Evolutionary conservation across 2,113 vertebrate genomes (phyloP), one percentile per base, ranked within the genome.

Genomic region (Chaetops frenatus): DNA sequence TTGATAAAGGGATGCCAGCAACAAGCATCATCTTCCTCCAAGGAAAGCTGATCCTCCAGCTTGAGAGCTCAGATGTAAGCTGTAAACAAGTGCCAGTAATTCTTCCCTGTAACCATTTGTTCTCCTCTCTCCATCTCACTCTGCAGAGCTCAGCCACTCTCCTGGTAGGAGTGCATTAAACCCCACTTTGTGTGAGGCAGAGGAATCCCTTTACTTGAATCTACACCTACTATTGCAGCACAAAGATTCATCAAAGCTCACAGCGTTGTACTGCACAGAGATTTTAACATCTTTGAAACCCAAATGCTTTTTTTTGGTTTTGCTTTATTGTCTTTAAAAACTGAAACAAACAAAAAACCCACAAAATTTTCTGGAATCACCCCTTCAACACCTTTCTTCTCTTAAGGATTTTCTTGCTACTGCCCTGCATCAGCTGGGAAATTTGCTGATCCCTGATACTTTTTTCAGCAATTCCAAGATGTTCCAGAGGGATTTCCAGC

Each of bases 31-130:
- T 81, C 73, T 70, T 97, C 65, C 66, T 94, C 40, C 1, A 0
- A 42, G 27, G 60, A 83, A 42, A 86, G 67, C 38, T 86, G 81
- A 95, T 76, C 93, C 92, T 97, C 71, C 44, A 66, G 81, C 82
- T 74, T 8, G 36, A 5, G 56, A 81, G 80, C 87, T 92, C 94
- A 79, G 44, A 90, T 33, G 14, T 0, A 7, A 95, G 81, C 85
- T 97, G 81, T 82, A 95, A 97, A 95, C 86, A 90, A 84, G 72
- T 82, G 51, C 69, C 56, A 44, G 56, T 86, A 84, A 62, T 56
- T 90, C 76, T 82, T 36, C 58, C 44, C 78, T 1, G 0, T 12
- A 73, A 27, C 40, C n/a, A 58, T 81, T 93, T 88, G 53, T 60
- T 84, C 72, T 62, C 40, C 77, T 60, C 28, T 56, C 73, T 35